Base-by-base conservation (phyloP, 2,888 invertebrate genomes). In the Zaprionus bogoriensis region DNA sequence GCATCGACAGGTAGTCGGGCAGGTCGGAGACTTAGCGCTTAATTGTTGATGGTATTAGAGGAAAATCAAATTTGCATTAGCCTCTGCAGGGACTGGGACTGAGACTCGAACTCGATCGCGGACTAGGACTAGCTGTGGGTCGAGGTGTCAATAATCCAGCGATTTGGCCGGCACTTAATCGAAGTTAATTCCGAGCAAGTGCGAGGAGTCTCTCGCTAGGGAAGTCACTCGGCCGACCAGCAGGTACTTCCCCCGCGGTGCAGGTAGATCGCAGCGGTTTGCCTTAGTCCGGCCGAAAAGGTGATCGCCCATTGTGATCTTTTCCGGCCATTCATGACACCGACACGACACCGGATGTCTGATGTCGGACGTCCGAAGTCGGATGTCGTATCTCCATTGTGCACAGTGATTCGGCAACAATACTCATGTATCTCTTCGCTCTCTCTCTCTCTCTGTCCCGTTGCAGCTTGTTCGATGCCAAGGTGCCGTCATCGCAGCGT, bases 391-490 rank as follows among this genome's bases (percentile, higher is more conserved):
- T 44, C 45, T 41, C 25, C 46, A 14, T 30, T 46, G 62, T 55
- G 39, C 2, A 14, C 3, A 46, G 20, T 51, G 53, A 59, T 36
- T 51, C 32, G 55, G 19, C 39, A 53, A 32, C 32, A 17, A 7
- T 17, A 6, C 14, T 12, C 27, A 28, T 30, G 1, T 1, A n/a
- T 19, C 2, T 41, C 17, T 20, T 20, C 39, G 32, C 39, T 57
- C 48, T 69, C 6, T 51, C 22, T 67, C 38, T 75, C 81, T 32
- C 3, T 20, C 14, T 14, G 12, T 5, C 71, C n/a, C n/a, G n/a
- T 93, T 93, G 9, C 93, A 96, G 96, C 87, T 92, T 96, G 63
- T 92, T 96, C 89, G 96, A 96, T 90, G 95, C 90, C 41, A 91
- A 91, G 80, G 88, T 91, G 55, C 90, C 90, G 25, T 87, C 90